A percentile compares a stretch with the other conserved stretches of the same genome.
These are phyloP conservation scores for Nasonia longicornis DNA, from an alignment of 1,140 invertebrate species.

Conservation along the genomic window DNA sequence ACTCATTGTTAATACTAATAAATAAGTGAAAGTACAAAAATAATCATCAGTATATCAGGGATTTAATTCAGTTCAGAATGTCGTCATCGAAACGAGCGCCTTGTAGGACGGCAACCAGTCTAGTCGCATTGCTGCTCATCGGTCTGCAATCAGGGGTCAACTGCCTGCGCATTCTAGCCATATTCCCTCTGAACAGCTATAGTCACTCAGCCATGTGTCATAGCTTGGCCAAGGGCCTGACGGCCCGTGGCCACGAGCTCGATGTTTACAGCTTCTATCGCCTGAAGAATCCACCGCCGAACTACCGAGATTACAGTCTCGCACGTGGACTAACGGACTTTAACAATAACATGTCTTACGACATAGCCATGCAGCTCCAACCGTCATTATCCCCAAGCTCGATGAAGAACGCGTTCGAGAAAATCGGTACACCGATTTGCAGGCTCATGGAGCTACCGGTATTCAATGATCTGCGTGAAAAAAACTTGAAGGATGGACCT, in stretches of 20 bases:
- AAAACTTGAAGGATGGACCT: slow-evolving; percentile 22
- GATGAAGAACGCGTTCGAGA: not conserved
- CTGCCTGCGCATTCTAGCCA: slow-evolving; percentile 54
- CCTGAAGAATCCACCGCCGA: slow-evolving; percentile 56
- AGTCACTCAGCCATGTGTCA: slow-evolving; percentile 64
- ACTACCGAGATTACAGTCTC: slow-evolving; percentile 59
- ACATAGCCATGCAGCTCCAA: slow-evolving; percentile 2
- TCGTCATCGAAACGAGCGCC: too few relatives aligned
- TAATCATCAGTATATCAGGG: too few relatives aligned
- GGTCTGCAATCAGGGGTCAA: not conserved
- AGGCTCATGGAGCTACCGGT: slow-evolving; percentile 45
- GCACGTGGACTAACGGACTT: slow-evolving; percentile 38
- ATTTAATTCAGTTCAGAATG: too few relatives aligned
- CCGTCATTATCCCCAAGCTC: not conserved
- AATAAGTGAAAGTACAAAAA: too few relatives aligned
- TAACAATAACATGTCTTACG: slow-evolving; percentile 48
- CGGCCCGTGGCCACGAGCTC: slow-evolving; percentile 64
- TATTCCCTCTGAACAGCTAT: slow-evolving; percentile 60
- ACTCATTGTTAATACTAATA: too few relatives aligned
- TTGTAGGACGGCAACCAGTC: too few relatives aligned
- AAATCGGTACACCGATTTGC: slow-evolving; percentile 43
- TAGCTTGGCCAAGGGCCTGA: slow-evolving; percentile 58
- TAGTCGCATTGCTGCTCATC: too few relatives aligned
- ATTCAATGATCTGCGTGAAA: slow-evolving; percentile 47
- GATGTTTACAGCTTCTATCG: slow-evolving; percentile 63